Base-by-base conservation (phyloP, 2,888 invertebrate species). In the Drosophila tanythrix region DNA sequence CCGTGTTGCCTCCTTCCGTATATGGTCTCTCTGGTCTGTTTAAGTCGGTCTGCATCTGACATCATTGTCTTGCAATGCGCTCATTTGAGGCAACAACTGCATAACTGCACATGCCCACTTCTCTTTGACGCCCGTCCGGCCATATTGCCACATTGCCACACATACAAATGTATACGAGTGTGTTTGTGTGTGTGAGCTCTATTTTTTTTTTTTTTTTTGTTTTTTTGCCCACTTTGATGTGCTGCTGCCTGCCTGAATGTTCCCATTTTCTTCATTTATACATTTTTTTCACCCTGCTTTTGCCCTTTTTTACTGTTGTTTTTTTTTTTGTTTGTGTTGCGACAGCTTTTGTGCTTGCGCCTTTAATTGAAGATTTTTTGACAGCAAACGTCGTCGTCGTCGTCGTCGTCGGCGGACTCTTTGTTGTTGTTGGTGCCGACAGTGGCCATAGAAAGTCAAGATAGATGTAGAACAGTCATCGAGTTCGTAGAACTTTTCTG, bases 311-410 rank as follows among this genome's bases (percentile, higher is more conserved):
- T 68, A 46, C 8, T 15, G 38, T 74, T 59, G 48, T 50, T 66
- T 27, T 58, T 52, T 62, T 67, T 69, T 71, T 52, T 67, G n/a
- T 67, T 63, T 70, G 65, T 64, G 65, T 64, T 70, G 85, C 79
- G 60, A 76, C 79, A 73, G 88, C 88, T 88, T 85, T 85, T 85
- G 85, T 85, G n/a, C n/a, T n/a, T n/a, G n/a, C n/a, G 88, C 86
- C 86, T 85, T 85, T 85, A 85, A 85, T 85, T 85, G 85, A 85
- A 85, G 85, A 85, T 85, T 85, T 85, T 85, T 85, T 88, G 88
- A 85, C 85, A 85, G 85, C 85, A 80, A 85, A 85, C n/a, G n/a
- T n/a, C n/a, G n/a, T n/a, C 80, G 81, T 80, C 66, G 80, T 66
- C 76, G 81, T 72, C 69, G 70, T 65, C 46, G 52, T 67, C 38